A percentile compares a stretch with the other conserved stretches of the same genome.
Evolutionary conservation across 2,797 vertebrate species (phyloP).

Genomic region (Erpetoichthys calabaricus): DNA sequence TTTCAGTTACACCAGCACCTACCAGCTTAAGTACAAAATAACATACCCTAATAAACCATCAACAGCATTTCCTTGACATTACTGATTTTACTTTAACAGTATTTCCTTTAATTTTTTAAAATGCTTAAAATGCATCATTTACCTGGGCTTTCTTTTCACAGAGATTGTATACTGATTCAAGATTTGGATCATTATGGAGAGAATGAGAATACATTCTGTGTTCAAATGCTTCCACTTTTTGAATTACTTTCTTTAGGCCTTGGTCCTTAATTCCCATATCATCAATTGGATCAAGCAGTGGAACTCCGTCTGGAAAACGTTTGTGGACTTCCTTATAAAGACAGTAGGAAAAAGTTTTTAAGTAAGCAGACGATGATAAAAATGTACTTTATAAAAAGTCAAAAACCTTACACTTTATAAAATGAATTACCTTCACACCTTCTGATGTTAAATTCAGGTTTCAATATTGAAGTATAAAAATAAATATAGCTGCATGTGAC

Average conservation of each 20-base stretch:
- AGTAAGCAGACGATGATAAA: no score
- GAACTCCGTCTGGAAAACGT: constrained; percentile 85
- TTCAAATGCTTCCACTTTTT: constrained; percentile 94
- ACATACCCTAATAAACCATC: no score
- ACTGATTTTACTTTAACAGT: no score
- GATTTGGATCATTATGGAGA: constrained; percentile 78
- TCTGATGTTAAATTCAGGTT: background rate
- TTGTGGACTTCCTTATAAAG: constrained; percentile 80
- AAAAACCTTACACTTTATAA: no score
- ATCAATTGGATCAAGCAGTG: constrained; percentile 81
- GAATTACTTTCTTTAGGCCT: constrained; percentile 85
- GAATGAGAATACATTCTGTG: constrained; percentile 94
- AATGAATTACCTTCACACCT: no score
- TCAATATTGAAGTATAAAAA: background rate
- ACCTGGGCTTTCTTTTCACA: constrained; percentile 93
- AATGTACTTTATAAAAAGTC: no score
- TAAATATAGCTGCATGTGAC: background rate
- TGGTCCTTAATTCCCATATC: constrained; percentile 96
- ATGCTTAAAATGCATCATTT: constrained; percentile 18
- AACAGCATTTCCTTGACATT: no score
- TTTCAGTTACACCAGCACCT: no score
- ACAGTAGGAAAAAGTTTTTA: background rate
- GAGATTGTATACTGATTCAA: constrained; percentile 79
- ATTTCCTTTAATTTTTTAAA: background rate
- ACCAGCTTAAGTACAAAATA: no score